A percentile compares a stretch with the other conserved stretches of the same genome.
Conservation (phyloP, 2,888 invertebrate species). For the Hirtodrosophila trivittata region DNA sequence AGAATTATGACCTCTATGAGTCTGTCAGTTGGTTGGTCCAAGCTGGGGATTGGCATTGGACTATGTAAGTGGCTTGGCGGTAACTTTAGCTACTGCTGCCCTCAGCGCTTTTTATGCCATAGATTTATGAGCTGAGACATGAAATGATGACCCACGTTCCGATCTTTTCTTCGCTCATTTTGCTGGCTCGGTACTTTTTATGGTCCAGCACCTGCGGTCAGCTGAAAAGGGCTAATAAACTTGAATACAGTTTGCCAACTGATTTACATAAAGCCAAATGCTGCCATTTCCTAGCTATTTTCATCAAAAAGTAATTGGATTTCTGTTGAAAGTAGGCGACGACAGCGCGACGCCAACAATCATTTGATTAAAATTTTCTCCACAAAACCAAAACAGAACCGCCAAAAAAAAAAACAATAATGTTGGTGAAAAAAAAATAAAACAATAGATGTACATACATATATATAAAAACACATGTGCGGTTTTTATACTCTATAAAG, state of each 20-base stretch:
- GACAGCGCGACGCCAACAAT: constrained; percentile 51
- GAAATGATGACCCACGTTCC: constrained; percentile 72
- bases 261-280: constrained; percentile 74
- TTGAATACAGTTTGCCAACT: constrained; percentile 53
- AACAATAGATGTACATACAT: constrained; percentile 1
- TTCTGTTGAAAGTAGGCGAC: constrained; percentile 39
- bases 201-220: constrained; percentile 76
- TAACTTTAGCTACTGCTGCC: constrained; percentile 32
- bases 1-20: constrained; percentile 76
- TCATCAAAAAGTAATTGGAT: constrained; percentile 76
- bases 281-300: constrained; percentile 50
- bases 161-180: constrained; percentile 42
- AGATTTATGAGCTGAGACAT: constrained; percentile 78
- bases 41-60: background rate
- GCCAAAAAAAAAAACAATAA: constrained; percentile 42
- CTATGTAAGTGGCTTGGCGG: constrained; percentile 25
- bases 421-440: constrained; percentile 13
- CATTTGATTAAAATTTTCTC: constrained; percentile 70
- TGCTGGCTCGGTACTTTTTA: constrained; percentile 72
- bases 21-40: constrained; percentile 25
- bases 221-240: constrained; percentile 74
- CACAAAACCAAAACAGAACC: constrained; percentile 38
- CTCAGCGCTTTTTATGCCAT: constrained; percentile 65
- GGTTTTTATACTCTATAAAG: constrained; percentile 22
- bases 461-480: constrained; percentile 41